These are phyloP conservation scores for Solenodon paradoxus DNA, from an alignment of 2,113 vertebrate genomes.

Conservation along the genomic window DNA sequence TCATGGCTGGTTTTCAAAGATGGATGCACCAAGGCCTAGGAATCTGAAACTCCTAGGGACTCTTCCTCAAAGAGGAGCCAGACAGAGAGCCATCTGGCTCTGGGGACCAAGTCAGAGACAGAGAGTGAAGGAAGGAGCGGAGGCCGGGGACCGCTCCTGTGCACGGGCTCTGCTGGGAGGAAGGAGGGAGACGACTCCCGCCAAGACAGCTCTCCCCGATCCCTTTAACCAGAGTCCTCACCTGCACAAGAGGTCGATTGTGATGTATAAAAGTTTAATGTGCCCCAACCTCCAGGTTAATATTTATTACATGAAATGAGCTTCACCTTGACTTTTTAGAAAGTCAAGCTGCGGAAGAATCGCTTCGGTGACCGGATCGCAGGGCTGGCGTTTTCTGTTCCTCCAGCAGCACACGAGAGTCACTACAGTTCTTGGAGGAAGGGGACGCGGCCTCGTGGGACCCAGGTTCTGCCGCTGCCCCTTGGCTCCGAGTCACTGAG, in stretches of 20 bases:
- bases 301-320: conserved; percentile 67
- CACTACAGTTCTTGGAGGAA: background rate
- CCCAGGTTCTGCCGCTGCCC: background rate
- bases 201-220: background rate
- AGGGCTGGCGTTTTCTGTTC: background rate
- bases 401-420: background rate
- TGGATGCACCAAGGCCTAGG: background rate
- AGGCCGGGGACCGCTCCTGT: background rate
- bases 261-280: conserved; percentile 66
- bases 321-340: conserved; percentile 69
- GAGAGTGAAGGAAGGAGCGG: background rate
- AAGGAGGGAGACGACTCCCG: background rate
- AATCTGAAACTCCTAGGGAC: background rate
- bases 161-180: background rate
- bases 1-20: background rate
- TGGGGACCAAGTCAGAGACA: background rate
- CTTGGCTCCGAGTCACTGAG: background rate
- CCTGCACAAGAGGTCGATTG: conserved; percentile 39
- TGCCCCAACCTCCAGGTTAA: conserved; percentile 59
- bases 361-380: background rate
- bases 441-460: fast-evolving
- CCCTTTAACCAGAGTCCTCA: background rate
- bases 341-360: conserved; percentile 37
- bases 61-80: background rate
- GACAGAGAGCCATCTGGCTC: background rate